Conservation (phyloP, 2,797 vertebrate genomes). For the Nannoperca australis region DNA sequence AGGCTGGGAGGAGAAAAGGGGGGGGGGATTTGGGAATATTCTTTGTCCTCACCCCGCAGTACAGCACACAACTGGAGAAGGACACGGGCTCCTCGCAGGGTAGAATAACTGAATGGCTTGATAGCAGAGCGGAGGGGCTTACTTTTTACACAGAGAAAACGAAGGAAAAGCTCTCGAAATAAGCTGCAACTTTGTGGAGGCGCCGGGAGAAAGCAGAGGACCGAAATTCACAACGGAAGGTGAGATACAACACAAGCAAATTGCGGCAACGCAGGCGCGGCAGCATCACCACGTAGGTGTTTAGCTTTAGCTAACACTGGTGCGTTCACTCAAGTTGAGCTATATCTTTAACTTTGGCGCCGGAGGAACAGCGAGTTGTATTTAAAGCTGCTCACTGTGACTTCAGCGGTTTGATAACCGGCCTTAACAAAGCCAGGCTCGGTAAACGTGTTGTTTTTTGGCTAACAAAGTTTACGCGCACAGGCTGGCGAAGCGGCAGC, state of each 20-base stretch:
- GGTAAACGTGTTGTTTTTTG: background rate
- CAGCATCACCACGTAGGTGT: constrained; percentile 23
- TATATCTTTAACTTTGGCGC: background rate
- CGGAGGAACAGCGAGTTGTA: accelerated
- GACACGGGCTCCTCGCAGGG: constrained; percentile 32
- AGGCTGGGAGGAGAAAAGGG: constrained; percentile 72
- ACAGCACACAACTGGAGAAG: constrained; percentile 58
- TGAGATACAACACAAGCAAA: constrained; percentile 38
- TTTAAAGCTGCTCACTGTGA: accelerated
- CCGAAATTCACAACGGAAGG: constrained; percentile 50
- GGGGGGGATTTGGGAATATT: constrained; percentile 76
- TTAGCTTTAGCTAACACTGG: constrained; percentile 25
- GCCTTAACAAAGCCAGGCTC: background rate
- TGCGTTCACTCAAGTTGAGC: constrained; percentile 2
- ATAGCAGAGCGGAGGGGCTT: constrained; percentile 42
- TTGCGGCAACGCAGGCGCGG: constrained; percentile 27
- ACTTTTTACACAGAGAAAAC: constrained; percentile 15
- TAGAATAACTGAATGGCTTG: constrained; percentile 61
- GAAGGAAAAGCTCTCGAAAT: constrained; percentile 19
- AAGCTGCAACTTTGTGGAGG: constrained; percentile 10
- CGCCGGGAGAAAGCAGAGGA: constrained; percentile 10
- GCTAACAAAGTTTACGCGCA: constrained; percentile 43
- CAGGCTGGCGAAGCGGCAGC: constrained; percentile 2
- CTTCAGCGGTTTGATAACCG: background rate
- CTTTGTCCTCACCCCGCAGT: constrained; percentile 83